phyloP scores from a whole-genome alignment of 2,113 vertebrate genomes.

The Apus apus region DNA sequence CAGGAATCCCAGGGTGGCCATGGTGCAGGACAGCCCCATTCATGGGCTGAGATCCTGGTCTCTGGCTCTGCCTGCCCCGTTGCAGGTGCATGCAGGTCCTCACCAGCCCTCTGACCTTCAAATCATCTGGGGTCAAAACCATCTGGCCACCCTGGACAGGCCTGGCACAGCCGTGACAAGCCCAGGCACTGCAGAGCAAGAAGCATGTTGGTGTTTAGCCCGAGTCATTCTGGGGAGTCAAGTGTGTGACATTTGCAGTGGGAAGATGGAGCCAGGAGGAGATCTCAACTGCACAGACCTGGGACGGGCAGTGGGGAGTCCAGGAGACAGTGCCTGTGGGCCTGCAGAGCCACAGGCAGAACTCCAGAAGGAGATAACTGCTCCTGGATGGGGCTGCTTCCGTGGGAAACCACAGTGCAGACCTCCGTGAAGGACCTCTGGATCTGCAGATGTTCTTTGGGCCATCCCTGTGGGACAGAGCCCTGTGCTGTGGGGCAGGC shows the following conservation, averaged over 20 bases:
- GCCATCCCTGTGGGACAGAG: not conserved
- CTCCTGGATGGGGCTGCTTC: not conserved
- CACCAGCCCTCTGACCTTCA: not conserved
- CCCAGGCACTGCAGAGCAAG: not conserved
- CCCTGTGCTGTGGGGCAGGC: rapidly evolving
- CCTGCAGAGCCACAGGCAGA: not conserved
- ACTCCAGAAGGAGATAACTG: not conserved
- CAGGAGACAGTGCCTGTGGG: not conserved
- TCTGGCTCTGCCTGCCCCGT: not conserved
- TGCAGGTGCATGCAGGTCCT: not conserved
- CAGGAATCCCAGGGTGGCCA: not conserved
- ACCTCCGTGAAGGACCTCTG: rapidly evolving
- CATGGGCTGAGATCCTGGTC: not conserved
- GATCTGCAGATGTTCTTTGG: not conserved
- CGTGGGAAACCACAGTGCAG: not conserved
- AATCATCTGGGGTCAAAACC: not conserved
- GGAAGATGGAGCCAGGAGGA: not conserved
- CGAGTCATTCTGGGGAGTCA: rapidly evolving
- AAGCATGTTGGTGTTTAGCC: not conserved
- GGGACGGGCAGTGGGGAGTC: not conserved
- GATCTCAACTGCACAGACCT: not conserved
- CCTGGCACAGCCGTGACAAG: not conserved
- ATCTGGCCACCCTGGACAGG: not conserved
- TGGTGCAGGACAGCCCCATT: not conserved
- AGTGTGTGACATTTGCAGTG: not conserved